These are phyloP conservation scores for Ceratosolen fusciceps DNA, from an alignment of 1,140 invertebrate genomes.

Conservation along the genomic window DNA sequence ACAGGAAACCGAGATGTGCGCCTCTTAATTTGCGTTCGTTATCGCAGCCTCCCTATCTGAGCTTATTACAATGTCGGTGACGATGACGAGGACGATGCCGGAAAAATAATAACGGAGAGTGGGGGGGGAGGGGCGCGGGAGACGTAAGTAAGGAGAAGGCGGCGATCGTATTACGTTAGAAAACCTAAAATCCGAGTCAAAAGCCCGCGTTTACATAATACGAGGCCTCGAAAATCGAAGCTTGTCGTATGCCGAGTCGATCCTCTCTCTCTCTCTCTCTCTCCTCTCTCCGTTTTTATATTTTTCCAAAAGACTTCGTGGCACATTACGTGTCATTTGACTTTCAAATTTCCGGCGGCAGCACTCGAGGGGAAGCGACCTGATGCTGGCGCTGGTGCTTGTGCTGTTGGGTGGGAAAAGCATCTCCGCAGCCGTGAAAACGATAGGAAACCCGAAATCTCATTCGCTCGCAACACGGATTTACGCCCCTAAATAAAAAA, in stretches of 20 bases:
- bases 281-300: no score
- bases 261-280: not conserved
- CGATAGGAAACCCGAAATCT: conserved; percentile 35
- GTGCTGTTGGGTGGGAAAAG: not conserved
- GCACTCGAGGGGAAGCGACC: conserved; percentile 31
- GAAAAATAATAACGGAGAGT: no score
- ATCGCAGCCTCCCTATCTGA: no score
- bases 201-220: not conserved
- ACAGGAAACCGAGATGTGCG: conserved; percentile 16
- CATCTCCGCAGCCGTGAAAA: not conserved
- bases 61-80: not conserved
- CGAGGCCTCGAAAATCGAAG: conserved; percentile 19
- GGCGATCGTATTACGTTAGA: not conserved
- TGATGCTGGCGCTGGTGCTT: not conserved
- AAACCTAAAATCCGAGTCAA: not conserved
- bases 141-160: conserved; percentile 6
- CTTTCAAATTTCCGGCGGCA: conserved; percentile 46
- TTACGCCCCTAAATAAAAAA: no score
- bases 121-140: no score
- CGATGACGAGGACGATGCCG: no score
- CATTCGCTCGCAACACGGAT: not conserved
- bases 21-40: not conserved
- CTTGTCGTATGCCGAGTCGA: conserved; percentile 7
- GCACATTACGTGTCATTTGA: conserved; percentile 42
- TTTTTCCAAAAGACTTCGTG: conserved; percentile 34